Evolutionary conservation across 2,113 vertebrate species (phyloP), one percentile per base, ranked within the genome.

Genomic region (Cathartes aura): DNA sequence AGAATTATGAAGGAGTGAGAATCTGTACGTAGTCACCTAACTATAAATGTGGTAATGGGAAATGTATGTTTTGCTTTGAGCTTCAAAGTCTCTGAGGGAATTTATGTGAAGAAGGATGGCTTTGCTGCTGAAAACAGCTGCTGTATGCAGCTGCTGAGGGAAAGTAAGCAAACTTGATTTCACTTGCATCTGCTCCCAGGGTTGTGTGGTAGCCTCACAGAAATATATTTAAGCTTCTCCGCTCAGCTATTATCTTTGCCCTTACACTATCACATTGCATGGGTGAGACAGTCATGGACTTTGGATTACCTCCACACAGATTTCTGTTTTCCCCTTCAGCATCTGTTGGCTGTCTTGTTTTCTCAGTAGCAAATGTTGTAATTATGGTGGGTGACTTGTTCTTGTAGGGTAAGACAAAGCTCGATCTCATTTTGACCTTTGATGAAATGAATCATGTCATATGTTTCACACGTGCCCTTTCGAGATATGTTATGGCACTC

Each of bases 371-470:
- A 89, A 91, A 81, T 58, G 15, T 43, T 91, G 42, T 48, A 90
- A 8, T 85, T 95, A 53, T 12, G 17, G 71, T 80, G 32, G 22
- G 19, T 79, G 73, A 72, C 43, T 91, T 85, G 42, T 40, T 93
- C 73, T 80, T 86, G 58, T 71, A 80, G 53, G 66, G 62, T 93
- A 93, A 93, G 53, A 43, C 26, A 58, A 93, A 82, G 22, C 38
- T 93, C 32, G 58, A 58, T 70, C 85, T 92, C 63, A 47, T 82
- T 93, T 94, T 94, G 88, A 88, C 85, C 82, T 95, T 22, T 78
- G 82, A 86, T 80, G 75, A 88, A 92, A 83, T 92, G 53, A 95
- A 81, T 92, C 43, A 55, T 82, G 48, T 95, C 50, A 21, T 75
- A 59, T 66, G 59, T 91, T 93, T 76, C 84, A 91, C 53, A 38